These are phyloP conservation scores for Naja naja DNA, from an alignment of 2,113 vertebrate species.

Conservation along the genomic window DNA sequence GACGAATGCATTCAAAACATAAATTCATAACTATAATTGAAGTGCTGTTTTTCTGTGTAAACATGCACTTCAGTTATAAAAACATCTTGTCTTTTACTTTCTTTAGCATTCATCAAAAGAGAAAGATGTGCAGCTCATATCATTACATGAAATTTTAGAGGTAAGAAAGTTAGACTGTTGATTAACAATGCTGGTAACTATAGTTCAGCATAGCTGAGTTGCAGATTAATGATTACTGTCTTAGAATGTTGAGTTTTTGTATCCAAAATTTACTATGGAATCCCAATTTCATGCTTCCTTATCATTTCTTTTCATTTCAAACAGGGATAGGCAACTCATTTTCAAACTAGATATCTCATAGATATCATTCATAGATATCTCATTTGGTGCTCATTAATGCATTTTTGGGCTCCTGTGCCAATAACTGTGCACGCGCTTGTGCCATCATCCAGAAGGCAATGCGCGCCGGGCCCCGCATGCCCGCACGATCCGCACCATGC, in stretches of 20 bases:
- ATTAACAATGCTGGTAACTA: not conserved
- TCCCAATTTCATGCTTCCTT: not conserved
- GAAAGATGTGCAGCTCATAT: constrained; percentile 44
- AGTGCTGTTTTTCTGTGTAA: not conserved
- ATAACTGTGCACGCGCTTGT: too few species aligned
- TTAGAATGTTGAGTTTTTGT: not conserved
- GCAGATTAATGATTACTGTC: not conserved
- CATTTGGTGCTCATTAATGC: not conserved
- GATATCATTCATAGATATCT: not conserved
- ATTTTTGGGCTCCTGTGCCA: too few species aligned
- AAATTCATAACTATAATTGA: not conserved
- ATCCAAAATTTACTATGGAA: not conserved
- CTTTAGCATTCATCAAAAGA: constrained; percentile 49
- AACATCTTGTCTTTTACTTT: not conserved
- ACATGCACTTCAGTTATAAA: not conserved
- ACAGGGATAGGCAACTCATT: not conserved
- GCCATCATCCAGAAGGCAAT: too few species aligned
- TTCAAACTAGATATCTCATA: too few species aligned
- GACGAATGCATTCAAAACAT: not conserved
- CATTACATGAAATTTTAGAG: constrained; percentile 70
- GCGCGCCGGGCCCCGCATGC: too few species aligned
- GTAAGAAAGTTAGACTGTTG: constrained; percentile 51
- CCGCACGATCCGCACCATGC: too few species aligned
- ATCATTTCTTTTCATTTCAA: not conserved
- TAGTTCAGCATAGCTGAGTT: not conserved